Evolutionary conservation across 1,140 invertebrate species (phyloP).

Genomic region (Polyergus mexicanus): DNA sequence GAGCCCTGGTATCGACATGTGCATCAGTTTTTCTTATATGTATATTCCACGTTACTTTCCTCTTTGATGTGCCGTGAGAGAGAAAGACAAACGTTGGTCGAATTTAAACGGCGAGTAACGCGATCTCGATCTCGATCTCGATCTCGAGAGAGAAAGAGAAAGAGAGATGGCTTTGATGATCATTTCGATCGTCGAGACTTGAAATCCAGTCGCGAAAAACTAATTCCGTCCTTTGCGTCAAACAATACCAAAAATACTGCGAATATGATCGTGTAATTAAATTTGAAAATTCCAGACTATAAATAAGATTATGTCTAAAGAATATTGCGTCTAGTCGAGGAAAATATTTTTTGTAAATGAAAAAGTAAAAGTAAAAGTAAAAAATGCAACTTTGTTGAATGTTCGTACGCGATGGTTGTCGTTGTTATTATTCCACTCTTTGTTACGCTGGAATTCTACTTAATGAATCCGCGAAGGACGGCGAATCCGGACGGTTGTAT

Average conservation of each 20-base stretch:
- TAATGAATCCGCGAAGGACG: slow-evolving; percentile 38
- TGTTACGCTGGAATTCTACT: slow-evolving; percentile 47
- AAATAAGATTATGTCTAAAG: slow-evolving; percentile 44
- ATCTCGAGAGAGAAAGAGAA: too few species aligned
- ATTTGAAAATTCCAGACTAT: slow-evolving; percentile 35
- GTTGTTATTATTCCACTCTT: background rate
- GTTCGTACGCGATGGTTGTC: slow-evolving; percentile 9
- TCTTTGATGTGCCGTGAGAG: slow-evolving; percentile 51
- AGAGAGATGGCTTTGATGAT: slow-evolving; percentile 42
- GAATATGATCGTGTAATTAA: slow-evolving; percentile 30
- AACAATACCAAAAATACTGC: background rate
- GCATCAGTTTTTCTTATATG: slow-evolving; percentile 51
- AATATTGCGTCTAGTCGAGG: slow-evolving; percentile 22
- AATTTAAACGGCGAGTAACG: slow-evolving; percentile 51
- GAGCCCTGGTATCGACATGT: slow-evolving; percentile 45
- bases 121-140: slow-evolving; percentile 23
- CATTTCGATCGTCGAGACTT: slow-evolving; percentile 32
- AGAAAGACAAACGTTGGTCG: slow-evolving; percentile 36
- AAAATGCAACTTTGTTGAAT: slow-evolving; percentile 61
- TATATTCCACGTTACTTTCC: slow-evolving; percentile 41
- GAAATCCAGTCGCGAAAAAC: slow-evolving; percentile 8
- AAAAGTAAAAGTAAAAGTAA: slow-evolving; percentile 39
- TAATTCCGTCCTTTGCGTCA: background rate
- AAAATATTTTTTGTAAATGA: slow-evolving; percentile 57
- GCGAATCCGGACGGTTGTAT: slow-evolving; percentile 21